Conservation (phyloP, 2,797 vertebrate genomes). For the Coreius guichenoti region DNA sequence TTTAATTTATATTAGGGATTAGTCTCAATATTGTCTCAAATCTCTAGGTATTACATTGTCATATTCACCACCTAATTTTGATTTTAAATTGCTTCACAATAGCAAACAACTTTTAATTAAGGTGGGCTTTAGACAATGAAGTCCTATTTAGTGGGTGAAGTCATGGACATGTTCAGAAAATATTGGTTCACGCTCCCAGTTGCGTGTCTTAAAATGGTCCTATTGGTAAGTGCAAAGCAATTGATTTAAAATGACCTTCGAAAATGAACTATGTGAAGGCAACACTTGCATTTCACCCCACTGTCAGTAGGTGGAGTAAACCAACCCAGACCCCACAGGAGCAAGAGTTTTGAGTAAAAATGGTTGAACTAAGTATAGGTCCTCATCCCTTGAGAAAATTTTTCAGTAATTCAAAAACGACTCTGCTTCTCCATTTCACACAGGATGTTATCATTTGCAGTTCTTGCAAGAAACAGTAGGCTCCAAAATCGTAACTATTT, state of each 20-base stretch:
- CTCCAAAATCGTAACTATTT: conserved; percentile 58
- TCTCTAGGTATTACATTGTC: conserved; percentile 61
- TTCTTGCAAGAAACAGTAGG: conserved; percentile 49
- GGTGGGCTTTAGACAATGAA: conserved; percentile 44
- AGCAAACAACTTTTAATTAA: conserved; percentile 56
- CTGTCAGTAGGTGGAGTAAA: conserved; percentile 44
- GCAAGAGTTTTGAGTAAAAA: conserved; percentile 6
- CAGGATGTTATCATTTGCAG: conserved; percentile 54
- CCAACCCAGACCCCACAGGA: conserved; percentile 20
- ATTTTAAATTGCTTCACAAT: conserved; percentile 57
- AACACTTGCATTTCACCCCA: not conserved
- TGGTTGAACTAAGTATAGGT: not conserved
- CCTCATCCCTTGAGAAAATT: not conserved
- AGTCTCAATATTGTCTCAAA: conserved; percentile 62
- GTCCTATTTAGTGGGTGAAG: conserved; percentile 1
- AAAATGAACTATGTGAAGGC: not conserved
- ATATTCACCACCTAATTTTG: conserved; percentile 57
- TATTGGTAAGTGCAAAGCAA: not conserved
- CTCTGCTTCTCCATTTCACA: conserved; percentile 26
- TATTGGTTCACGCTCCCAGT: not conserved
- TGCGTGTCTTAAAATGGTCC: not conserved
- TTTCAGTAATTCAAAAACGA: not conserved
- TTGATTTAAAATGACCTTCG: not conserved
- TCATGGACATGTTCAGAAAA: not conserved
- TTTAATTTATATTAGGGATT: conserved; percentile 64